phyloP scores from a whole-genome alignment of 1,140 invertebrate genomes.

The Dufourea novaeangliae region DNA sequence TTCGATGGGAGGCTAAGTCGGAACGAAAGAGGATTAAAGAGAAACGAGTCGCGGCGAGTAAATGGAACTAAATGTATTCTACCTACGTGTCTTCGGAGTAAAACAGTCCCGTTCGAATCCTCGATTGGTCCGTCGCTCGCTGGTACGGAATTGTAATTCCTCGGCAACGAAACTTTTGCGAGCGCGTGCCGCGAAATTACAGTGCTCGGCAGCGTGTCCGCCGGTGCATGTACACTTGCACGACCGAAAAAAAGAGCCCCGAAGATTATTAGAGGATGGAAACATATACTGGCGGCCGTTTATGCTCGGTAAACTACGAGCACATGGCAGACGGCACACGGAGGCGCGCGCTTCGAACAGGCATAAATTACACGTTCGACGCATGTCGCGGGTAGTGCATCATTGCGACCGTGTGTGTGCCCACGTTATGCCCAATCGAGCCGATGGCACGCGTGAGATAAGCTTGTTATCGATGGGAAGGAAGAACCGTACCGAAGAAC shows the following conservation, averaged over 20 bases:
- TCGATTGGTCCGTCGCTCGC: not conserved
- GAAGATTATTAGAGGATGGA: not conserved
- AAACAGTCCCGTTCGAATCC: not conserved
- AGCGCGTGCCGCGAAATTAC: not conserved
- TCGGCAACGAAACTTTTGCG: no score
- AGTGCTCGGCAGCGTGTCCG: not conserved
- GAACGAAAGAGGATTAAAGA: no score
- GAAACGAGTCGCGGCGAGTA: not conserved
- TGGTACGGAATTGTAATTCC: not conserved
- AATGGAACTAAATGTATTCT: not conserved
- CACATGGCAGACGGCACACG: no score
- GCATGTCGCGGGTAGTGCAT: conserved; percentile 34
- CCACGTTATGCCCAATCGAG: conserved; percentile 62
- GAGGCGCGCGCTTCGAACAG: conserved; percentile 1
- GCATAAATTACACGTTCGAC: conserved; percentile 56
- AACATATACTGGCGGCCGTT: not conserved
- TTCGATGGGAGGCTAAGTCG: not conserved
- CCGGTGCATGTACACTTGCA: not conserved
- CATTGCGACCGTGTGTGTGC: conserved; percentile 48
- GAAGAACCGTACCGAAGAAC: no score
- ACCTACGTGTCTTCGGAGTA: no score
- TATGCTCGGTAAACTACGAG: not conserved
- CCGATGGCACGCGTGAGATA: conserved; percentile 63
- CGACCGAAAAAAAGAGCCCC: not conserved
- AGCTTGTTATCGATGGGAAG: not conserved